These are phyloP conservation scores for Phengaris alcon DNA, from an alignment of 2,888 invertebrate genomes.

Conservation along the genomic window DNA sequence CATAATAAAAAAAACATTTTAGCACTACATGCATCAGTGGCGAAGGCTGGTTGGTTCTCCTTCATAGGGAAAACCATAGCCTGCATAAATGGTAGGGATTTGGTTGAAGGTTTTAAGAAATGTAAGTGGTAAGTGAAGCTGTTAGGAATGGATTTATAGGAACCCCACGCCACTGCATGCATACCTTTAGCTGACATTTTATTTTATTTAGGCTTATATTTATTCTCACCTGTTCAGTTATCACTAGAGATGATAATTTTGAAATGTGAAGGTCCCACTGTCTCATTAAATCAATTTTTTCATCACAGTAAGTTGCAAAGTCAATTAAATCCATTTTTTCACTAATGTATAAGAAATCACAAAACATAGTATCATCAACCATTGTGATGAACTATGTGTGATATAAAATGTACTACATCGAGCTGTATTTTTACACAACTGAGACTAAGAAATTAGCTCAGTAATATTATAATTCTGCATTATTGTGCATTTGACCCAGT, in stretches of 20 bases:
- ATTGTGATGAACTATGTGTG: neutral
- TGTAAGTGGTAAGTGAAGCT: too few species aligned
- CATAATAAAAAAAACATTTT: too few species aligned
- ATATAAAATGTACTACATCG: neutral
- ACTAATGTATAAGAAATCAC: slow-evolving; percentile 2
- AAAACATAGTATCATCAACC: neutral
- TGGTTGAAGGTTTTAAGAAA: too few species aligned
- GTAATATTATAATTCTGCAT: neutral
- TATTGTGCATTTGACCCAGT: slow-evolving; percentile 18
- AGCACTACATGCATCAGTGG: too few species aligned
- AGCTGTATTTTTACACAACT: neutral
- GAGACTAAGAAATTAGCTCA: slow-evolving; percentile 12
- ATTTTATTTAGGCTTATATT: neutral
- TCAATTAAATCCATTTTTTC: slow-evolving; percentile 21
- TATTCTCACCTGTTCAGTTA: neutral
- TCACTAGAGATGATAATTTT: neutral
- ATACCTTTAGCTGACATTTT: too few species aligned
- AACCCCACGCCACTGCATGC: too few species aligned
- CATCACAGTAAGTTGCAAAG: neutral
- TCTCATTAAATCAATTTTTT: slow-evolving; percentile 7
- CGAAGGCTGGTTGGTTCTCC: too few species aligned
- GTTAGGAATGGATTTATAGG: too few species aligned
- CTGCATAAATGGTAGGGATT: too few species aligned
- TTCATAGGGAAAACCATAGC: too few species aligned
- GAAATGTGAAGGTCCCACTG: slow-evolving; percentile 6